Percentiles rank a stretch among this genome's conserved stretches.
Conservation (phyloP, 2,888 invertebrate genomes). For the Rhamnusium bicolor region DNA sequence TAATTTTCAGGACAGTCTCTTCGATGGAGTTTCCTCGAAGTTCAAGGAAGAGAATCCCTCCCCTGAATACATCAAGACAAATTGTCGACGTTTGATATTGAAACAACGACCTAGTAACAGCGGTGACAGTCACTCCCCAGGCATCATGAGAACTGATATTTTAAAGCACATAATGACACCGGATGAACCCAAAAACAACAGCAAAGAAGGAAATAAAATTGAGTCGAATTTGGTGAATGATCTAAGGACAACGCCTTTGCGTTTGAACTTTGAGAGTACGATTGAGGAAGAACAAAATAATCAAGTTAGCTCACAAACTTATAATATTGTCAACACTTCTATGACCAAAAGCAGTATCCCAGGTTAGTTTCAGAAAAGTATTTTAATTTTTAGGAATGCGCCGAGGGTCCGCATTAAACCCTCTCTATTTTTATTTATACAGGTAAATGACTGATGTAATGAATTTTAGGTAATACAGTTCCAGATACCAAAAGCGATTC, state of each 20-base stretch:
- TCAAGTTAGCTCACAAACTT: conserved; percentile 45
- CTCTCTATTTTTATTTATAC: not conserved
- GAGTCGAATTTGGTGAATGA: conserved; percentile 29
- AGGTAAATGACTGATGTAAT: too few species aligned
- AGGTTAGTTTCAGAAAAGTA: conserved; percentile 27
- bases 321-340: conserved; percentile 42
- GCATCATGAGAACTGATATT: conserved; percentile 48
- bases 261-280: conserved; percentile 50
- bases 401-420: not conserved
- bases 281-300: conserved; percentile 39
- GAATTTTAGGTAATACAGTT: conserved; percentile 1
- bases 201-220: conserved; percentile 19
- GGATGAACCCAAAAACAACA: conserved; percentile 42
- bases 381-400: not conserved
- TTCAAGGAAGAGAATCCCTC: conserved; percentile 39
- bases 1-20: conserved; percentile 79
- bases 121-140: conserved; percentile 40
- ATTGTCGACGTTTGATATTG: conserved; percentile 53
- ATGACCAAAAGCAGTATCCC: conserved; percentile 35
- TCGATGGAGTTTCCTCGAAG: conserved; percentile 75
- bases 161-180: conserved; percentile 45
- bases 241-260: conserved; percentile 43
- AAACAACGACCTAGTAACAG: conserved; percentile 45
- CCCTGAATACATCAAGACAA: conserved; percentile 54
- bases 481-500: conserved; percentile 32